Base-by-base conservation (phyloP, 1,140 invertebrate genomes). In the Heliconius hewitsoni region DNA sequence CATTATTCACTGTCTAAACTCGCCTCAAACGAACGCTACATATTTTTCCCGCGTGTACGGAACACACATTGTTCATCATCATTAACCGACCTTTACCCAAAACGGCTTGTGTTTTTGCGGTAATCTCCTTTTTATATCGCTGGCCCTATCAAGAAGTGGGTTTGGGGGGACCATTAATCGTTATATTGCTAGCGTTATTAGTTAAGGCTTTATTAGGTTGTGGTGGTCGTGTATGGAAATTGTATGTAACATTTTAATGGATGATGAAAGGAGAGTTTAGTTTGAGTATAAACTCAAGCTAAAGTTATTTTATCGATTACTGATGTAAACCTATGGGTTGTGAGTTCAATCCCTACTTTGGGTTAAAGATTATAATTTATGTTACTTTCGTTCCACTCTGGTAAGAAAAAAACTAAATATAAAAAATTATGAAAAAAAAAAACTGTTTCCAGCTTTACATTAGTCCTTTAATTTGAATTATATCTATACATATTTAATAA, bases 11-110 rank as follows among this genome's bases (percentile, higher is more conserved):
- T 77, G 76, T 77, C 76, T 77, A 57, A 77, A 27, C 71, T 52
- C 71, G 76, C 71, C 76, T 52, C 27, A 77, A 72, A 71, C 72
- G 72, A 77, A 77, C 39, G 76, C 55, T 77, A 73, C 76, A 52
- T 72, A 77, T 77, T 77, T 77, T 77, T 77, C 76, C 76, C 46
- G 70, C 76, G 52, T 77, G 76, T 77, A 77, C 76, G 76, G 71
- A 77, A 77, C 76, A 77, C 76, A 77, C 70, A 72, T 77, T 72
- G 76, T 72, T 77, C 72, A 77, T 77, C 76, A 72, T 77, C 76
- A 77, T 77, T 72, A 77, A 72, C 71, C 55, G 55, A 52, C 76
- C 76, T 77, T 72, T 77, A 73, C 72, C 71, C 70, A 60, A 77
- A 72, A 77, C 57, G 76, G 70, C 30, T 77, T 77, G 57, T 76